Conservation (phyloP, 2,113 vertebrate species). For the Catagonus wagneri region DNA sequence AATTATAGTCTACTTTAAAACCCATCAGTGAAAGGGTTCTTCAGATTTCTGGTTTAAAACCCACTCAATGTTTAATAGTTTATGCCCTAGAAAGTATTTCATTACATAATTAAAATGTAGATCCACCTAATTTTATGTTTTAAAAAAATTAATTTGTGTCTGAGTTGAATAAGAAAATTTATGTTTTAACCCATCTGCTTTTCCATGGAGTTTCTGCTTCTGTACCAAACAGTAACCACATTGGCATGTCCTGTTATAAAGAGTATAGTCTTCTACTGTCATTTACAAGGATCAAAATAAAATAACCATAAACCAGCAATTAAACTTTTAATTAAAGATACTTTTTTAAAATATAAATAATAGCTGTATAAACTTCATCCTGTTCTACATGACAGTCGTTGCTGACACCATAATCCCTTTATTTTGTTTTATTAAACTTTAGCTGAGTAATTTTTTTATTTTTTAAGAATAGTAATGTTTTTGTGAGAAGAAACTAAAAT, state of each 20-base stretch:
- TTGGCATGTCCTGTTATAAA: not conserved
- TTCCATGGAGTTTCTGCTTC: not conserved
- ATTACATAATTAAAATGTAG: conserved; percentile 42
- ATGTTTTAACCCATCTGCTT: not conserved
- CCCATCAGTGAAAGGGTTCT: not conserved
- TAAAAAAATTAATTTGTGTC: conserved; percentile 19
- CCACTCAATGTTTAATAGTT: not conserved
- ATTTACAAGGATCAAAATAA: conserved; percentile 29
- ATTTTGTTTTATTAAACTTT: not conserved
- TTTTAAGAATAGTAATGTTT: not conserved
- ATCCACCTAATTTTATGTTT: conserved; percentile 32
- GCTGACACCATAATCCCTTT: not conserved
- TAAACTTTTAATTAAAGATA: conserved; percentile 38
- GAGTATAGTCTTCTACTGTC: not conserved
- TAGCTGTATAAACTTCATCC: not conserved
- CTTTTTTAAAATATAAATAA: not conserved
- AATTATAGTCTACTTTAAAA: conserved; percentile 45
- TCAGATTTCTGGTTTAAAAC: conserved; percentile 52
- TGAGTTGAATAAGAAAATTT: conserved; percentile 30
- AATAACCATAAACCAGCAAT: not conserved
- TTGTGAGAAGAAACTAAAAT: conserved; percentile 1
- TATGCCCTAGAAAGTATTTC: conserved; percentile 14
- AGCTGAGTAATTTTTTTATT: not conserved
- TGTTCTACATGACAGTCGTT: not conserved
- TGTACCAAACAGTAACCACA: not conserved